These are phyloP conservation scores for Helogale parvula DNA, from an alignment of 2,113 vertebrate species.

Conservation along the genomic window DNA sequence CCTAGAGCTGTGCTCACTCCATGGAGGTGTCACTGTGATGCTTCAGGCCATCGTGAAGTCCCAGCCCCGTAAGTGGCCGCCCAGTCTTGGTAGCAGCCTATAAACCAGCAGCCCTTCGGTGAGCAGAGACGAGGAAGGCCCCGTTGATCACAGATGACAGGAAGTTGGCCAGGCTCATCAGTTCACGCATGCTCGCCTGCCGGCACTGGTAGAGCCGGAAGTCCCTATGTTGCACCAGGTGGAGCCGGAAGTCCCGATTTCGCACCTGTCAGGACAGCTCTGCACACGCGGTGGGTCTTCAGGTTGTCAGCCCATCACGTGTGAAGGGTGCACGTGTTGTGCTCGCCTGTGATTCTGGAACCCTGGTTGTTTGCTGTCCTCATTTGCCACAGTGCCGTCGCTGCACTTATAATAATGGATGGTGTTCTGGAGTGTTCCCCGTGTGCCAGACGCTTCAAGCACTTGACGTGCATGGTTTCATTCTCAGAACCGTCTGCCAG, in stretches of 20 bases:
- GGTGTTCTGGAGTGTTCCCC: background rate
- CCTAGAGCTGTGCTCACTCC: too few relatives aligned
- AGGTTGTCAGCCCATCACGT: background rate
- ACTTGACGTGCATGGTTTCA: background rate
- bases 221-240: background rate
- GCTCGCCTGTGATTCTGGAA: background rate
- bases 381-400: background rate
- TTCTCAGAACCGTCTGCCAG: background rate
- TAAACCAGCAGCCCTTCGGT: background rate
- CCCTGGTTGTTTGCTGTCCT: background rate
- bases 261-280: background rate
- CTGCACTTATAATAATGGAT: too few relatives aligned
- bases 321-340: background rate
- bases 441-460: background rate
- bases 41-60: background rate
- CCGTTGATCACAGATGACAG: background rate
- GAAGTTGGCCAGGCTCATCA: background rate
- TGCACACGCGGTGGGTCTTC: fast-evolving
- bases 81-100: background rate
- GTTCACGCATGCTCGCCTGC: fast-evolving
- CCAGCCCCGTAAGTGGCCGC: background rate
- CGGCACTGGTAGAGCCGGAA: background rate
- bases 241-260: background rate
- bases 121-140: background rate
- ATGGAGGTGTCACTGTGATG: too few relatives aligned